Evolutionary conservation across 1,140 invertebrate genomes (phyloP), one percentile per base, ranked within the genome.

Genomic region (Drosophila sulfurigaster): DNA sequence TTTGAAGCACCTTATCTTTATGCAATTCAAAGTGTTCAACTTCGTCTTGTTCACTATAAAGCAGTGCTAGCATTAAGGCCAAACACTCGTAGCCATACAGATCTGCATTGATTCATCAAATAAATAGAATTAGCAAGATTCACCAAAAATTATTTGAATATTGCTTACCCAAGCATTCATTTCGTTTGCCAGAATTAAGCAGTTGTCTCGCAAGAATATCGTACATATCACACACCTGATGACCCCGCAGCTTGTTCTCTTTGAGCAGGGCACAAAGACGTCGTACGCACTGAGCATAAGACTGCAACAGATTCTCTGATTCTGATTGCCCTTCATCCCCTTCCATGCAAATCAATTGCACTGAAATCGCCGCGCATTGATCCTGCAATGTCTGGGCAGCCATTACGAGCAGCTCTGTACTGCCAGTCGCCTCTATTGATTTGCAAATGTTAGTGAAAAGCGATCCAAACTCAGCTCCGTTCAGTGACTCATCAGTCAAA

Each of bases 31-130:
- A 3, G 35, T 66, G 28, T 8, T 67, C 35, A 4, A 52, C 25
- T 1, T 72, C 25, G 0, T 38, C 13, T 3, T 51, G n/a, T 0
- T 74, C 48, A 1, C n/a, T 8, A 1, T 67, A 54, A 5, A 79
- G 5, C 7, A 62, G 7, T 8, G 48, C 16, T 0, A 88, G 38
- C 65, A 88, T 88, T 0, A 46, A 25, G 4, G 82, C 83, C 65
- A 86, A 74, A n/a, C 76, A 54, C 52, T 86, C 82, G 13, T 60
- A 74, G 16, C 82, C 82, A 51, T 77, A 74, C 11, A 54, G 5
- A 51, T 48, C 82, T 86, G 28, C 41, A 64, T 5, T 52, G 5
- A 56, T 2, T 20, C 8, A 8, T 0, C 20, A 25, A 32, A 30
- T 25, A 5, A 20, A 13, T 46, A 28, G 5, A 49, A 10, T 6